Percentiles rank a stretch among this genome's conserved stretches.
phyloP scores from a whole-genome alignment of 2,888 invertebrate species.

The Parnassius apollo region DNA sequence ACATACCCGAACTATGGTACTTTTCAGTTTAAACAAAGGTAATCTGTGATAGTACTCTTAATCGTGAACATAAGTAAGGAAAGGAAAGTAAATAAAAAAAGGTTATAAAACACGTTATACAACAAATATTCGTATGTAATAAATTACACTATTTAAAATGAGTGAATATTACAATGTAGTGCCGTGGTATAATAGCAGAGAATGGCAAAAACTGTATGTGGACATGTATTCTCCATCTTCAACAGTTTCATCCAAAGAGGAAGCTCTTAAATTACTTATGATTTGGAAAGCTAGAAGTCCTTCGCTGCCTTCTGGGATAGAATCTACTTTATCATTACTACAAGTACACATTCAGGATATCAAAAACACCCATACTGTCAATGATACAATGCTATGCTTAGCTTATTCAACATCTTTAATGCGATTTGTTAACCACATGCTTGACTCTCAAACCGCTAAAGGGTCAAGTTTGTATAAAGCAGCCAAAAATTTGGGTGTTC shows the following conservation, averaged over 20 bases:
- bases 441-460: conserved; percentile 78
- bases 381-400: conserved; percentile 74
- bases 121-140: conserved; percentile 10
- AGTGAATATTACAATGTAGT: conserved; percentile 57
- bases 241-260: conserved; percentile 46
- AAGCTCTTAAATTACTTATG: conserved; percentile 70
- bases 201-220: conserved; percentile 78
- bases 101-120: neutral
- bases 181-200: conserved; percentile 70
- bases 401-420: conserved; percentile 84
- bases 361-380: conserved; percentile 40
- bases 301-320: conserved; percentile 80
- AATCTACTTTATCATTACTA: conserved; percentile 81
- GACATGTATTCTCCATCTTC: conserved; percentile 60
- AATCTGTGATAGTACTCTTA: too few species aligned
- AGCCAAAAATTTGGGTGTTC: conserved; percentile 84
- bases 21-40: too few species aligned
- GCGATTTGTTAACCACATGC: conserved; percentile 84
- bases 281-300: conserved; percentile 82
- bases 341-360: conserved; percentile 72
- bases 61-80: too few species aligned
- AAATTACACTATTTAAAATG: conserved; percentile 41
- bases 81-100: too few species aligned
- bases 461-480: conserved; percentile 79
- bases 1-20: too few species aligned